Conservation (phyloP, 2,797 vertebrate species). For the Falco rusticolus region DNA sequence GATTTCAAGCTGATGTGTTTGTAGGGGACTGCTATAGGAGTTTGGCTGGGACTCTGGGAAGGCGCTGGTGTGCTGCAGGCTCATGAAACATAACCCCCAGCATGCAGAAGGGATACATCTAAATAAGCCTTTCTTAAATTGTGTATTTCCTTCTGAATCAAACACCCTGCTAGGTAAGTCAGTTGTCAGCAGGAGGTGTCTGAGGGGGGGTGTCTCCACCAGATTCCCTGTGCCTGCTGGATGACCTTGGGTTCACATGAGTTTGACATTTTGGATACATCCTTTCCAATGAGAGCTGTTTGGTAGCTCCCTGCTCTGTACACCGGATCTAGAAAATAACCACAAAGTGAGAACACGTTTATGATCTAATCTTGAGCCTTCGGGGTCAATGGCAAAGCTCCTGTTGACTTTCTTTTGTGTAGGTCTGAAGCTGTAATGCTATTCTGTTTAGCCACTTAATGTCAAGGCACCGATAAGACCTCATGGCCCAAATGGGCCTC, state of each 20-base stretch:
- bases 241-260: not conserved
- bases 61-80: not conserved
- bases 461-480: not conserved
- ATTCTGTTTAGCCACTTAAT: not conserved
- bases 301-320: not conserved
- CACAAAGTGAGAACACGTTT: not conserved
- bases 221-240: not conserved
- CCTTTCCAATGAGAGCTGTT: not conserved
- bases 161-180: not conserved
- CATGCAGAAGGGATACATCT: not conserved
- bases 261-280: not conserved
- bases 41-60: not conserved
- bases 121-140: not conserved
- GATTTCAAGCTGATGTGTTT: conserved; percentile 1
- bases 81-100: not conserved
- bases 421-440: not conserved
- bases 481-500: not conserved
- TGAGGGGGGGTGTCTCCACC: not conserved
- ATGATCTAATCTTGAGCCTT: not conserved
- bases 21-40: not conserved
- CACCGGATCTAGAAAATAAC: not conserved
- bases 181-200: not conserved
- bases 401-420: not conserved
- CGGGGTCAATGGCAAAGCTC: not conserved
- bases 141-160: not conserved